Evolutionary conservation across 2,888 invertebrate genomes (phyloP).

Genomic region (Calephelis perditalis): DNA sequence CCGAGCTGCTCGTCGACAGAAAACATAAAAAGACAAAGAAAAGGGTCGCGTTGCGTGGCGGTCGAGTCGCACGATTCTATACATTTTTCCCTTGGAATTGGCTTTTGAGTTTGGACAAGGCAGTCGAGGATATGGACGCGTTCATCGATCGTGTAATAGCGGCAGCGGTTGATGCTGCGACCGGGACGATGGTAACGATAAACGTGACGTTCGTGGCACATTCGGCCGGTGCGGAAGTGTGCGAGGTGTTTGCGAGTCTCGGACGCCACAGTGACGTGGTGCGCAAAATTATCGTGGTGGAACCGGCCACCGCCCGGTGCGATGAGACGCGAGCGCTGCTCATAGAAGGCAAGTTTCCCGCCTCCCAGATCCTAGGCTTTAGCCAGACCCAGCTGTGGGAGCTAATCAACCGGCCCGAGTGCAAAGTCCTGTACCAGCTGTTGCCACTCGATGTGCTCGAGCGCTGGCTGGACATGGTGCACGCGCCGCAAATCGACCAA

Average conservation of each 20-base stretch:
- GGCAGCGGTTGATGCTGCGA: slow-evolving; percentile 9
- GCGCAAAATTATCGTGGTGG: slow-evolving; percentile 11
- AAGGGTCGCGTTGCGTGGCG: slow-evolving; percentile 2
- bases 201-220: slow-evolving; percentile 6
- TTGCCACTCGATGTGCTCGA: slow-evolving; percentile 1
- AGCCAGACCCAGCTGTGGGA: slow-evolving; percentile 11
- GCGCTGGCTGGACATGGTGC: slow-evolving; percentile 7
- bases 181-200: slow-evolving; percentile 12
- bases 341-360: slow-evolving; percentile 11
- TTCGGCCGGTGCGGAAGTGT: slow-evolving; percentile 12
- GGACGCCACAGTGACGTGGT: slow-evolving; percentile 4
- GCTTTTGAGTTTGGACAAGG: slow-evolving; percentile 13
- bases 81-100: slow-evolving; percentile 11
- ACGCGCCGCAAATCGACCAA: slow-evolving; percentile 12
- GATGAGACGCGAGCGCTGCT: slow-evolving; percentile 9
- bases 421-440: neutral
- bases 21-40: too few relatives aligned
- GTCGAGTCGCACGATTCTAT: slow-evolving; percentile 12
- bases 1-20: too few relatives aligned
- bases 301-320: slow-evolving; percentile 11
- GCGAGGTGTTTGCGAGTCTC: slow-evolving; percentile 10
- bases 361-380: slow-evolving; percentile 9
- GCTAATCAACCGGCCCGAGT: slow-evolving; percentile 10
- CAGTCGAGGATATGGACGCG: slow-evolving; percentile 14
- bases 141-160: slow-evolving; percentile 12